A percentile compares a stretch with the other conserved stretches of the same genome.
phyloP scores from a whole-genome alignment of 2,113 vertebrate genomes.

The Elephantulus edwardii region DNA sequence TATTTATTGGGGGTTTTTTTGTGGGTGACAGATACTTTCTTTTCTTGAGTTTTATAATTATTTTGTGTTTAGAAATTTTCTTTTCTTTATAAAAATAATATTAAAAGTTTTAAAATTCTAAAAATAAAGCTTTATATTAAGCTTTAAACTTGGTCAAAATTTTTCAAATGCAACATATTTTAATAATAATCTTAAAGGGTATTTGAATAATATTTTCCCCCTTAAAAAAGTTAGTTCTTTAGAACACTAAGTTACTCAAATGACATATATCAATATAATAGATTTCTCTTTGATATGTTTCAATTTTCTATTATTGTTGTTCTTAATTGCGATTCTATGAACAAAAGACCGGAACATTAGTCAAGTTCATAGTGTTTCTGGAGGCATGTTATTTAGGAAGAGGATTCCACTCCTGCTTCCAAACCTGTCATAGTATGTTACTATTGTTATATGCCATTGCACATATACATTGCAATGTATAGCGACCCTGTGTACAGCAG shows the following conservation, averaged over 20 bases:
- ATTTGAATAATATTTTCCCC: not conserved
- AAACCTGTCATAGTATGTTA: too few relatives aligned
- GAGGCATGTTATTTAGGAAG: too few relatives aligned
- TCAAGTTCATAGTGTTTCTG: too few relatives aligned
- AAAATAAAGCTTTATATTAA: constrained; percentile 7
- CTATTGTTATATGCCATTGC: too few relatives aligned
- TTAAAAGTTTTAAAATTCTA: not conserved
- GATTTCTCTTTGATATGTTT: not conserved
- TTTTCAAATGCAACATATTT: constrained; percentile 11
- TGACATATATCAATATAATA: not conserved
- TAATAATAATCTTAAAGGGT: not conserved
- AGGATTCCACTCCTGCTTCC: too few relatives aligned
- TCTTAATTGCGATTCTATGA: too few relatives aligned
- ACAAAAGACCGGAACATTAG: too few relatives aligned
- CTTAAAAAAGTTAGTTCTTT: not conserved
- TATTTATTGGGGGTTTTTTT: too few relatives aligned
- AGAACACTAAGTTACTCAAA: not conserved
- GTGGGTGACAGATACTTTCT: too few relatives aligned
- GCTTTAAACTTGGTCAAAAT: not conserved
- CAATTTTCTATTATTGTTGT: not conserved
- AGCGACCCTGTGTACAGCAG: too few relatives aligned
- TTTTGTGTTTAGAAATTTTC: not conserved
- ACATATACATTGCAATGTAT: too few relatives aligned
- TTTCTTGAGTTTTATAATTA: too few relatives aligned
- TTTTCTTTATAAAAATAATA: not conserved